A percentile compares a stretch with the other conserved stretches of the same genome.
phyloP scores from a whole-genome alignment of 2,797 vertebrate genomes.

The Decapterus maruadsi region DNA sequence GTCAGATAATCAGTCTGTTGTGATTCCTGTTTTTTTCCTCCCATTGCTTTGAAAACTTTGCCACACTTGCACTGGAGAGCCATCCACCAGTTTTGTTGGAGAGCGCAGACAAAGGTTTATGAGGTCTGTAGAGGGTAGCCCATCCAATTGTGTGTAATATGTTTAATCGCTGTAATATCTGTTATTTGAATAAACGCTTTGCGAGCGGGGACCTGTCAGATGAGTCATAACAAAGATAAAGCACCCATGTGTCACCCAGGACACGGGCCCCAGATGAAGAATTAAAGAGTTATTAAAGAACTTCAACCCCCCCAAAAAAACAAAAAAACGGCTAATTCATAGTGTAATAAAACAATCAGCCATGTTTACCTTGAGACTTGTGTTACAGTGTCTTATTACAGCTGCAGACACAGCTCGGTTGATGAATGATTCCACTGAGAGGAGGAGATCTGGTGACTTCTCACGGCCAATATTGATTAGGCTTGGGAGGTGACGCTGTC shows the following conservation, averaged over 20 bases:
- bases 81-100: constrained; percentile 47
- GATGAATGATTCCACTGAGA: constrained; percentile 68
- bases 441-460: constrained; percentile 71
- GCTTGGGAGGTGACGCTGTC: constrained; percentile 57
- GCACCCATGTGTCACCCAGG: constrained; percentile 63
- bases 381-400: constrained; percentile 66
- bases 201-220: constrained; percentile 52
- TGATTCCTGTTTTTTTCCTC: constrained; percentile 3
- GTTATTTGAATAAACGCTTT: constrained; percentile 76
- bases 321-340: constrained; percentile 66
- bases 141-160: constrained; percentile 67
- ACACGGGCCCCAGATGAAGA: constrained; percentile 69
- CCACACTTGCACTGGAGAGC: constrained; percentile 54
- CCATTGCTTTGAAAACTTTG: constrained; percentile 28
- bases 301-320: constrained; percentile 53
- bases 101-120: constrained; percentile 71
- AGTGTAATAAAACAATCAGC: constrained; percentile 75
- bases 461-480: constrained; percentile 73
- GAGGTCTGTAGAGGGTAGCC: constrained; percentile 37
- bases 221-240: constrained; percentile 77
- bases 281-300: constrained; percentile 79
- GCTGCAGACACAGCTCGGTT: constrained; percentile 47
- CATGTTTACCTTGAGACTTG: constrained; percentile 75
- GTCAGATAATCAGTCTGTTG: constrained; percentile 27
- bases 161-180: constrained; percentile 77